Evolutionary conservation across 2,113 vertebrate genomes (phyloP), one percentile per base, ranked within the genome.

Genomic region (Apodemus speciosus): DNA sequence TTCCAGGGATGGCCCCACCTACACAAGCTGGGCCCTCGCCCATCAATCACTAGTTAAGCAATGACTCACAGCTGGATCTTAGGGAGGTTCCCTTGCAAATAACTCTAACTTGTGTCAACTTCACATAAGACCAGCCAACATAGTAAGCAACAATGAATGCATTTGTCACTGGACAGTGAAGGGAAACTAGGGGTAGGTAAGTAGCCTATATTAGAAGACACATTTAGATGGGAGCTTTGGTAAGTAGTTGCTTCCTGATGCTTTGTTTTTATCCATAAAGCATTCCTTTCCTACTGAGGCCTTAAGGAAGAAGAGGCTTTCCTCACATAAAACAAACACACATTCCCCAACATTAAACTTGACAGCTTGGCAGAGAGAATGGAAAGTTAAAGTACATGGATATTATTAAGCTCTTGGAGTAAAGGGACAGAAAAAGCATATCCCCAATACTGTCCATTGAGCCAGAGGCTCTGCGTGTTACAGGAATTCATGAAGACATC

Each of bases 261-360:
- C 80, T 49, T 90, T 89, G 51, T 75, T 85, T 88, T n/a, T 81
- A 43, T 68, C 51, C 13, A 92, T 49, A 72, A 77, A 25, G 9
- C 8, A 56, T 73, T 90, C 49, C 43, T 92, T 92, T 88, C 90
- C n/a, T 79, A 0, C 72, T 68, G 38, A 92, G 23, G 62, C 7
- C 4, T 87, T 79, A 93, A 90, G 43, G 21, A 79, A 49, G 6
- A 92, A 84, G 11, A 49, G 4, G 11, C 73, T 86, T 79, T 95
- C 90, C 56, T 85, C n/a, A 15, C 20, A 32, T 40, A 43, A 89
- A 91, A 79, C 68, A 9, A 73, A 76, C 35, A 56, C 43, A 84
- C 84, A 64, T 69, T 46, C 71, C 38, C 6, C 53, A 38, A 18
- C 14, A 46, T 49, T 32, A 92, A 87, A 93, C 23, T 77, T 56